Conservation (phyloP, 2,888 invertebrate genomes). For the Penaeus monodon region DNA sequence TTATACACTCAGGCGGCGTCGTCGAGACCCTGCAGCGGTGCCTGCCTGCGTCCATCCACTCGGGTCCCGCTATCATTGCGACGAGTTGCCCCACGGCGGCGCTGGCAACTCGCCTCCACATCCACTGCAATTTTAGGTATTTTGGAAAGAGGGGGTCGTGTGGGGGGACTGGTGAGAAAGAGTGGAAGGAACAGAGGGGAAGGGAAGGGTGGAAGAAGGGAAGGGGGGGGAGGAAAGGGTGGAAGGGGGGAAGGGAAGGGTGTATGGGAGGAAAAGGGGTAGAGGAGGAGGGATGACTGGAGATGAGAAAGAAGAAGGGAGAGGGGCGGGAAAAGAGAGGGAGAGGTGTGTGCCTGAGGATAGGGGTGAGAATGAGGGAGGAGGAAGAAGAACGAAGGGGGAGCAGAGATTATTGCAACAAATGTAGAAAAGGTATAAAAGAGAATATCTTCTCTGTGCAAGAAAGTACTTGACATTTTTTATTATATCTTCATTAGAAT, state of each 20-base stretch:
- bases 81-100: constrained; percentile 48
- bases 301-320: too few relatives aligned
- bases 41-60: constrained; percentile 41
- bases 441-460: too few relatives aligned
- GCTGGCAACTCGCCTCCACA: constrained; percentile 43
- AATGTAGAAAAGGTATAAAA: too few relatives aligned
- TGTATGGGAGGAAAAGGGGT: neutral
- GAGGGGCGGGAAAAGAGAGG: neutral
- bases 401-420: too few relatives aligned
- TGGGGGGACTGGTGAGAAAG: neutral
- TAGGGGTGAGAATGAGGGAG: too few relatives aligned
- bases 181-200: neutral
- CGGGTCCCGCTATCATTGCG: constrained; percentile 51
- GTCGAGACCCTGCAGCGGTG: constrained; percentile 57
- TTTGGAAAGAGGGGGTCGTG: neutral
- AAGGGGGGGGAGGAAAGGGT: neutral
- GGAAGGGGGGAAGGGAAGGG: neutral
- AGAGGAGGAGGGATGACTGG: too few relatives aligned
- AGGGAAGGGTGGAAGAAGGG: neutral
- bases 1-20: constrained; percentile 42
- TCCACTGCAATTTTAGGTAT: constrained; percentile 55
- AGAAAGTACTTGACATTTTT: too few relatives aligned
- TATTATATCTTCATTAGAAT: too few relatives aligned
- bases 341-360: too few relatives aligned
- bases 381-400: neutral